Percentiles rank a stretch among this genome's conserved stretches.
phyloP scores from a whole-genome alignment of 2,888 invertebrate species.

The Hipparchia semele region DNA sequence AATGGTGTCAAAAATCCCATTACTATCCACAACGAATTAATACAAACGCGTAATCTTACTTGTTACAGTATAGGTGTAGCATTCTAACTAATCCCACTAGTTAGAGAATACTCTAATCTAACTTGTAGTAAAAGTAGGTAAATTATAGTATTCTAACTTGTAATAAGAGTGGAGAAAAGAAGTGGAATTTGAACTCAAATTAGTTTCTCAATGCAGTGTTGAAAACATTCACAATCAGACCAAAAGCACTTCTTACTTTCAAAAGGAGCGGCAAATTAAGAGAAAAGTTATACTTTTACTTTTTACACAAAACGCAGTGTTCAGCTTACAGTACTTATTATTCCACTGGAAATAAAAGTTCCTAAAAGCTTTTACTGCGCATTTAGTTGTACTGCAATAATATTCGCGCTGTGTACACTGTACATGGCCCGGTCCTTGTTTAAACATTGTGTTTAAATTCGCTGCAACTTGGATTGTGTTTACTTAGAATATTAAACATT shows the following conservation, averaged over 20 bases:
- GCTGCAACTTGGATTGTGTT: constrained; percentile 10
- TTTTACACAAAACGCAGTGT: not conserved
- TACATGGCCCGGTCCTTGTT: constrained; percentile 2
- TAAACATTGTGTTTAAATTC: not conserved
- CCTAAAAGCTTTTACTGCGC: constrained; percentile 5
- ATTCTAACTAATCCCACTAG: too few relatives aligned
- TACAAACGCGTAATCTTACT: too few relatives aligned
- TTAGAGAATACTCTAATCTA: too few relatives aligned
- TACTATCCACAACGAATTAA: too few relatives aligned
- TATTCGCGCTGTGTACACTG: not conserved
- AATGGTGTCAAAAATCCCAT: too few relatives aligned
- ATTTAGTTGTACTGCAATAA: not conserved
- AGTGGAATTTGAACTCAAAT: not conserved
- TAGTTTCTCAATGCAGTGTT: not conserved
- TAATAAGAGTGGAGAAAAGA: not conserved
- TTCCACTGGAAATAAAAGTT: not conserved
- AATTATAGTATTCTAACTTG: too few relatives aligned
- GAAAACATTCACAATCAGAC: not conserved
- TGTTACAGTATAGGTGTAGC: too few relatives aligned
- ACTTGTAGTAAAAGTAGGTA: too few relatives aligned
- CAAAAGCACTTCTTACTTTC: not conserved
- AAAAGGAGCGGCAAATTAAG: not conserved
- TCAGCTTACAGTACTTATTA: not conserved
- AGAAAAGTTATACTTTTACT: not conserved
- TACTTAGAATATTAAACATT: constrained; percentile 9